Percentiles rank a stretch among this genome's conserved stretches.
These are phyloP conservation scores for Lithobates sylvaticus DNA, from an alignment of 2,797 vertebrate species.

Conservation along the genomic window DNA sequence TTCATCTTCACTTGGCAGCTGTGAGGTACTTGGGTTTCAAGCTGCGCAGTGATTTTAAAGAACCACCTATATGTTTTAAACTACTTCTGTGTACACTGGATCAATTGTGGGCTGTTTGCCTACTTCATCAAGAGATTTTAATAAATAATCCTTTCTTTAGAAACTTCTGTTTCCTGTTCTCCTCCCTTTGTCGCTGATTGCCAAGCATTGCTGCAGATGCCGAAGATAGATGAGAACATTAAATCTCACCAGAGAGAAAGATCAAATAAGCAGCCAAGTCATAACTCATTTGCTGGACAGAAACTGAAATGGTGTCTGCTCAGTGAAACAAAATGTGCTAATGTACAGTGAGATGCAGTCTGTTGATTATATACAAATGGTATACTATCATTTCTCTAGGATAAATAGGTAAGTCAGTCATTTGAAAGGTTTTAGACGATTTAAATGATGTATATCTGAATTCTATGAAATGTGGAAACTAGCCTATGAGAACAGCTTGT, in stretches of 20 bases:
- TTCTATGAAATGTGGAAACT: slow-evolving; percentile 4
- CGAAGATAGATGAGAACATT: slow-evolving; percentile 55
- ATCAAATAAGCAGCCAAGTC: slow-evolving; percentile 54
- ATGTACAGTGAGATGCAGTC: slow-evolving; percentile 25
- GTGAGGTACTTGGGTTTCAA: slow-evolving; percentile 54
- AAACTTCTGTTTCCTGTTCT: slow-evolving; percentile 50
- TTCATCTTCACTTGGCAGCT: slow-evolving; percentile 58
- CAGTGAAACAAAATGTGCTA: slow-evolving; percentile 50
- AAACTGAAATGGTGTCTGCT: slow-evolving; percentile 53
- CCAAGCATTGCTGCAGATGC: slow-evolving; percentile 38
- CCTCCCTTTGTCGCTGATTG: slow-evolving; percentile 47
- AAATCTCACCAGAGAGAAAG: slow-evolving; percentile 51
- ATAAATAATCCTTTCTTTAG: slow-evolving; percentile 52
- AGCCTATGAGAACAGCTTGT: slow-evolving; percentile 12
- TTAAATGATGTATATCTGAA: slow-evolving; percentile 34
- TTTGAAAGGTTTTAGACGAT: slow-evolving; percentile 20
- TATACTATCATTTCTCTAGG: slow-evolving; percentile 38
- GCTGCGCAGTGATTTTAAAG: slow-evolving; percentile 51
- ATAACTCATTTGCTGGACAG: slow-evolving; percentile 57
- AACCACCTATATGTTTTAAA: slow-evolving; percentile 60
- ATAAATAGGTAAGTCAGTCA: slow-evolving; percentile 45
- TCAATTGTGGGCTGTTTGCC: slow-evolving; percentile 53
- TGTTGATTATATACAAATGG: slow-evolving; percentile 47
- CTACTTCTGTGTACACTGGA: slow-evolving; percentile 44
- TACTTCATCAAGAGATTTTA: slow-evolving; percentile 56